Evolutionary conservation across 2,113 vertebrate genomes (phyloP).

Genomic region (Camelus dromedarius): DNA sequence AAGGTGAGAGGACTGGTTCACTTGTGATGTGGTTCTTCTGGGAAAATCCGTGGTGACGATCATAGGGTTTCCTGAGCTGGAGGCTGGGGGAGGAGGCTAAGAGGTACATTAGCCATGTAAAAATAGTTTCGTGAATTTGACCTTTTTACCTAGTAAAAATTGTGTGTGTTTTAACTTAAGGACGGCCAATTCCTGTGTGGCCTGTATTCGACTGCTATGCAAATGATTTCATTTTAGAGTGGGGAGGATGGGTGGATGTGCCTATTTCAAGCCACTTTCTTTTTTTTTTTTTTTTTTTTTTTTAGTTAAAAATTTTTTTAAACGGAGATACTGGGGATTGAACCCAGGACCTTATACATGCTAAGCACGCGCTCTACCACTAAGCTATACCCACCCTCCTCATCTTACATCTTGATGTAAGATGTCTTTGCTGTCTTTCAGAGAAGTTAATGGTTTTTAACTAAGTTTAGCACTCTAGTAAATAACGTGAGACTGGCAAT

Average conservation of each 20-base stretch:
- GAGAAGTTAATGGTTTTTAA: neutral
- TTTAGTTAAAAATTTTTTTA: too few relatives aligned
- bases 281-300: neutral
- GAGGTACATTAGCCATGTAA: neutral
- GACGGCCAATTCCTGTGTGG: neutral
- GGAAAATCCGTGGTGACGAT: slow-evolving; percentile 4
- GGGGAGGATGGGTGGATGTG: neutral
- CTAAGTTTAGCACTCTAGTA: neutral
- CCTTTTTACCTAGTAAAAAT: slow-evolving; percentile 9
- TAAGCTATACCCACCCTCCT: too few relatives aligned
- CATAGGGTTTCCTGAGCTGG: slow-evolving; percentile 12
- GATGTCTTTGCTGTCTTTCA: neutral
- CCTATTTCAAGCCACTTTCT: neutral
- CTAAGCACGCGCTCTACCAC: too few relatives aligned
- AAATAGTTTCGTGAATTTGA: slow-evolving; percentile 41
- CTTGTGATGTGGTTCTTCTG: slow-evolving; percentile 44
- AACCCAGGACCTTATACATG: too few relatives aligned
- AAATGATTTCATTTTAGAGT: slow-evolving; percentile 27
- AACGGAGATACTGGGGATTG: too few relatives aligned
- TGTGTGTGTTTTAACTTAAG: neutral
- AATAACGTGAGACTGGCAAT: neutral
- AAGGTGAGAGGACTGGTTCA: neutral
- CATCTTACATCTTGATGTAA: neutral
- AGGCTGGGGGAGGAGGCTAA: neutral
- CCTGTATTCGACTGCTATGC: neutral